Conservation (phyloP, 2,888 invertebrate genomes). For the Megamerina dolium region DNA sequence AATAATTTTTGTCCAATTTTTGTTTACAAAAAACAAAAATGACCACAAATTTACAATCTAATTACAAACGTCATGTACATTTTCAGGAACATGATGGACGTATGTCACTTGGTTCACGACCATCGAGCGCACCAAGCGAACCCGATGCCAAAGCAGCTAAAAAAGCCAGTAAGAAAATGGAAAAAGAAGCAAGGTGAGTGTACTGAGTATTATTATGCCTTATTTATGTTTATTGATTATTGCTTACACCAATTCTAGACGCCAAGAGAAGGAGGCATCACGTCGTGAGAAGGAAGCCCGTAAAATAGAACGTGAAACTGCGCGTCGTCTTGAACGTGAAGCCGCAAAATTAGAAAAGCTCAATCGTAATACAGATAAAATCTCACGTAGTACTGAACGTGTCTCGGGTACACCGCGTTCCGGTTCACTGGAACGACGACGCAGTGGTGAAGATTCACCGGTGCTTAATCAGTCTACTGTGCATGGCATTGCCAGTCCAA, state of each 20-base stretch:
- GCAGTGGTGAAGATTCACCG: conserved; percentile 49
- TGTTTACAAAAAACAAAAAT: no score
- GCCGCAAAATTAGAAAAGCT: conserved; percentile 48
- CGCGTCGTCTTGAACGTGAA: conserved; percentile 46
- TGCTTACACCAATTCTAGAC: conserved; percentile 29
- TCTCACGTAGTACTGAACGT: conserved; percentile 48
- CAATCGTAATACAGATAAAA: conserved; percentile 46
- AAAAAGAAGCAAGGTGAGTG: conserved; percentile 46
- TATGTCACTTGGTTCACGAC: conserved; percentile 41
- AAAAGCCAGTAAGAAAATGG: conserved; percentile 47
- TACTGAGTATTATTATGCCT: background rate
- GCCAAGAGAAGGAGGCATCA: conserved; percentile 47
- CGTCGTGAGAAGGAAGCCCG: conserved; percentile 47
- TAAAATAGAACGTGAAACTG: conserved; percentile 47
- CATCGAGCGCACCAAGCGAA: conserved; percentile 48
- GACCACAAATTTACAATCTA: conserved; percentile 1
- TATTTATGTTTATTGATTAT: background rate
- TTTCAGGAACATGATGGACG: conserved; percentile 47
- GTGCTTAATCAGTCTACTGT: conserved; percentile 50
- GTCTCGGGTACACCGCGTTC: conserved; percentile 41
- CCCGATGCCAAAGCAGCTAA: conserved; percentile 47
- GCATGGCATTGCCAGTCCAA: conserved; percentile 59
- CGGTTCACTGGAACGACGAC: conserved; percentile 46
- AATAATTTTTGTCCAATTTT: no score
- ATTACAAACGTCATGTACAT: conserved; percentile 30